These are phyloP conservation scores for Chloroceryle inda DNA, from an alignment of 2,797 vertebrate genomes.

Conservation along the genomic window DNA sequence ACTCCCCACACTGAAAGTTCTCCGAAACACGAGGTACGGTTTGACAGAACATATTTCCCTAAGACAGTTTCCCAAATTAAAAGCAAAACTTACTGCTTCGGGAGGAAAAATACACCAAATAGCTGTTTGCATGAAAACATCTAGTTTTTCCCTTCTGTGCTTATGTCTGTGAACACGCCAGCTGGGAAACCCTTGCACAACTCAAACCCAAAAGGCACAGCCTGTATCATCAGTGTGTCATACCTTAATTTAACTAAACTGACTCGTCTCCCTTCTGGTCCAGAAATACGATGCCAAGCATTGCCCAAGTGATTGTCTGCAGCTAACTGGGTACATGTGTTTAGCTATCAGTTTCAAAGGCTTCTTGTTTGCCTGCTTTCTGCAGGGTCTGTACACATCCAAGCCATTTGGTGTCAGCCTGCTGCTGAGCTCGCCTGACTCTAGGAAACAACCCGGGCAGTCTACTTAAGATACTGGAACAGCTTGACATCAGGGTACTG, in stretches of 20 bases:
- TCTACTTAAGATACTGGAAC: not conserved
- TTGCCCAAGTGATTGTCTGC: conserved; percentile 13
- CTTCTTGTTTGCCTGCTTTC: conserved; percentile 8
- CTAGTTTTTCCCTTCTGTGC: not conserved
- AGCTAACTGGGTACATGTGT: not conserved
- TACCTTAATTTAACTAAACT: conserved; percentile 27
- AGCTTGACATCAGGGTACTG: not conserved
- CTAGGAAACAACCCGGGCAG: not conserved
- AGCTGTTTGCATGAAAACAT: not conserved
- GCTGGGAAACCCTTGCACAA: conserved; percentile 5
- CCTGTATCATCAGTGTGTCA: conserved; percentile 8
- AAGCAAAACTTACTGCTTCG: not conserved
- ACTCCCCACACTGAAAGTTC: not conserved
- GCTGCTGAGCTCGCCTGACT: not conserved
- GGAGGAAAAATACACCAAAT: not conserved
- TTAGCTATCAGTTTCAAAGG: conserved; percentile 1
- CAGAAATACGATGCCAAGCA: not conserved
- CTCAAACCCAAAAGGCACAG: not conserved
- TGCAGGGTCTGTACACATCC: not conserved
- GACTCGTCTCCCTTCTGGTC: conserved; percentile 14
- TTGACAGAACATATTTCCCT: not conserved
- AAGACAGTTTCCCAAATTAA: not conserved
- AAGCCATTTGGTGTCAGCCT: not conserved
- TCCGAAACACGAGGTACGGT: not conserved
- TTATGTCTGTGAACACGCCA: not conserved